Evolutionary conservation across 2,888 invertebrate species (phyloP), one percentile per base, ranked within the genome.

Genomic region (Drosophila fulvimacula): DNA sequence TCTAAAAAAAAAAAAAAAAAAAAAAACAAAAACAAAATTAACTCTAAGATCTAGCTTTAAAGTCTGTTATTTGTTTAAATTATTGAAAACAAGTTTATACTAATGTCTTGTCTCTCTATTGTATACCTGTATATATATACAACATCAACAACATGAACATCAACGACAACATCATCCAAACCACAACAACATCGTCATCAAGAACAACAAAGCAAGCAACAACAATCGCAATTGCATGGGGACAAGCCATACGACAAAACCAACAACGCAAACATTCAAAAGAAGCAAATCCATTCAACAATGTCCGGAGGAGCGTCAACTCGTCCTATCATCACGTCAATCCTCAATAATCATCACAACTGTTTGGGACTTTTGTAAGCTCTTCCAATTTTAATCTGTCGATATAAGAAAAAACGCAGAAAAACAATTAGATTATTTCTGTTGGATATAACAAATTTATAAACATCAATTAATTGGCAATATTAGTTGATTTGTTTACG

Each of bases 41-140:
- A 41, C 62, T 53, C 53, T 83, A 83, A 89, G 83, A 9, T 27
- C 53, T 87, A 88, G 79, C 15, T 19, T 75, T 79, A 84, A 82
- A 69, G 70, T 64, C 69, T 70, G 87, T 88, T 89, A 73, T 88
- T 77, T 77, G 73, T 88, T 84, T 89, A 88, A 89, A 88, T 85
- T 85, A 85, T 88, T 86, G 41, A 62, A 66, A 78, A 79, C 75
- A 67, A 68, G 75, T 78, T 74, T 70, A 81, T 82, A 85, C 85
- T 85, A 85, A 85, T 85, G 85, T 85, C 80, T 85, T 85, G 77
- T 85, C 89, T 85, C 90, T 85, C 86, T 85, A 85, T 85, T 82
- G 80, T 89, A 89, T 88, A 85, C 86, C 82, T 82, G 74, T 88
- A 82, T 76, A 87, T 88, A 88, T 74, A 89, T 69, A 48, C 82